Conservation (phyloP, 2,797 vertebrate species). For the Onychomys torridus region DNA sequence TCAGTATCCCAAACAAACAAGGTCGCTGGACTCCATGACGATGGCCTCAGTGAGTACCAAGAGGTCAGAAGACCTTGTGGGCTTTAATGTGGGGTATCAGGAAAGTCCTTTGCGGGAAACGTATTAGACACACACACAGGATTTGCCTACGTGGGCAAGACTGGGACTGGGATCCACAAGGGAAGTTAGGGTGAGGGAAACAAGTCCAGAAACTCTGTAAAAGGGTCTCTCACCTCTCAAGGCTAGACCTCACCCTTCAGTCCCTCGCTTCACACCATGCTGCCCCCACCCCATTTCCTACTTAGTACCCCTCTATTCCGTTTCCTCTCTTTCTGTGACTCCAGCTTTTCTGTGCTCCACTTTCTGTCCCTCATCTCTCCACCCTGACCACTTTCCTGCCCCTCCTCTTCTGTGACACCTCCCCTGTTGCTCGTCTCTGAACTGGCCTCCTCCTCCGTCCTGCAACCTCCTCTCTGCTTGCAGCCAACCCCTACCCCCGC, state of each 20-base stretch:
- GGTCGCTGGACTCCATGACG: neutral
- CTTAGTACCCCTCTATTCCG: neutral
- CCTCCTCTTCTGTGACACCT: neutral
- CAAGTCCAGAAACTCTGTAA: neutral
- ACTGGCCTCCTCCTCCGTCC: neutral
- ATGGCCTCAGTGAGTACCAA: neutral
- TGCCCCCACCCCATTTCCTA: neutral
- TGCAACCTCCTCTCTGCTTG: neutral
- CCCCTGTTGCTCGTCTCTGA: conserved; percentile 33
- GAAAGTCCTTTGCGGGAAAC: neutral
- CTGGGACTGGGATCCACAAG: neutral
- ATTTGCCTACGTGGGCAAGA: neutral
- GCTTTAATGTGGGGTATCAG: neutral
- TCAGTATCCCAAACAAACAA: neutral
- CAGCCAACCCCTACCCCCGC: neutral
- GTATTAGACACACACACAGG: neutral
- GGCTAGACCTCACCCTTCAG: neutral
- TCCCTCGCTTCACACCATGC: neutral
- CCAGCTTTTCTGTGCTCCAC: neutral
- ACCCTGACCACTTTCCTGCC: conserved; percentile 29
- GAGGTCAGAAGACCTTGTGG: neutral
- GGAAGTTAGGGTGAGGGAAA: neutral
- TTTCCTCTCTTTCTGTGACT: neutral
- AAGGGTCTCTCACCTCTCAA: neutral
- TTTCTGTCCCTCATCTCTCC: neutral